Evolutionary conservation across 2,888 invertebrate species (phyloP), one percentile per base, ranked within the genome.

Genomic region (Microplitis deprimator): DNA sequence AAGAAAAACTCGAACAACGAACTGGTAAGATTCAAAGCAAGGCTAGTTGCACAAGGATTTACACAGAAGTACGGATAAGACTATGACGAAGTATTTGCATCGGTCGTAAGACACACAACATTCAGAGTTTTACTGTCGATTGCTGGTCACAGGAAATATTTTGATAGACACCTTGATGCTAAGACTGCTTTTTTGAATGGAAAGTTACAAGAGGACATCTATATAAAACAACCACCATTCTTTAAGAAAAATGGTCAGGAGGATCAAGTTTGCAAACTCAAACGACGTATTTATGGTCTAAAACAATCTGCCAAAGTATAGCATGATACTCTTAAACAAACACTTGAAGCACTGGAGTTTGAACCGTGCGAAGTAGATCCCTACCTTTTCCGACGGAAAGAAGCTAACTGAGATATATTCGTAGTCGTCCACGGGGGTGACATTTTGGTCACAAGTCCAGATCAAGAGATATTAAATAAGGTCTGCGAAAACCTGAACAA

Each of bases 21-120:
- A 10, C 71, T 80, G 16, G 64, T 75, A 6, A 77, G 75, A 38
- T 84, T 77, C 68, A 84, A 84, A 65, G 83, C 85, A 3, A 77
- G 84, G 67, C 73, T 85, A 1, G 83, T 85, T 6, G 83, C 82
- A 7, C 75, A 81, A 69, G 83, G 83, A 59, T 87, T 76, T 62
- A 82, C 78, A 68, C 85, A 83, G 79, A 79, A 81, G 69, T 79
- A 79, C 16, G 82, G 83, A 1, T 70, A 77, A 7, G 84, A 85
- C 59, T 85, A 81, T 61, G 81, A 83, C 41, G 82, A 85, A 77
- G 81, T 81, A 1, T 84, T 79, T 65, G 17, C 81, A 5, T 83
- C 85, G 13, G 85, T 86, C 0, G 84, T 83, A 10, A 79, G 80
- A 50, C 82, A 82, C 72, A 76, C 80, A 38, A 83, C 84, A 13